Percentiles rank a stretch among this genome's conserved stretches.
Conservation (phyloP, 2,113 vertebrate species). For the Pyrgilauda ruficollis region DNA sequence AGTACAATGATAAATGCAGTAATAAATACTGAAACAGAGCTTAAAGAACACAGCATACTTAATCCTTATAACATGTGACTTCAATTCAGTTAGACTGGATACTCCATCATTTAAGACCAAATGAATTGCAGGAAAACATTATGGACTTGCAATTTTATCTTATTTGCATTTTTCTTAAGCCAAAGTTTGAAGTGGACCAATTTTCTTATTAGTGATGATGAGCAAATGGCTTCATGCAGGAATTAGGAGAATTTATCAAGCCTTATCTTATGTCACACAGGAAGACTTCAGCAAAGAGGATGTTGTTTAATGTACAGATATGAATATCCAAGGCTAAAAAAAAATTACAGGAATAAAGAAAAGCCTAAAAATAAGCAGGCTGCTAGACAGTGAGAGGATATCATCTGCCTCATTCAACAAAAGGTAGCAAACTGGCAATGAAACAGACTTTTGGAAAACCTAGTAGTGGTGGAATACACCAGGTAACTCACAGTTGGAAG, state of each 20-base stretch:
- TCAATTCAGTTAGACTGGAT: neutral
- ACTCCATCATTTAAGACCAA: slow-evolving; percentile 3
- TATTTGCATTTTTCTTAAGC: neutral
- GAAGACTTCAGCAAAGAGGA: neutral
- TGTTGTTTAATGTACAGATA: neutral
- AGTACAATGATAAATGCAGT: slow-evolving; percentile 43
- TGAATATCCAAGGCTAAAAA: neutral
- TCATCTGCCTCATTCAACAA: neutral
- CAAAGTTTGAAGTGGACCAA: neutral
- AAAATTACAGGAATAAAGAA: neutral
- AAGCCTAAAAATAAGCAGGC: neutral
- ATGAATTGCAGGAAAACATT: neutral
- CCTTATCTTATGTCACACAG: neutral
- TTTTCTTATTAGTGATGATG: neutral
- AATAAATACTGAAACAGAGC: slow-evolving; percentile 17
- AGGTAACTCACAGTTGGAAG: neutral
- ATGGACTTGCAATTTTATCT: neutral
- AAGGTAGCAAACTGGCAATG: neutral
- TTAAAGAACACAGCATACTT: slow-evolving; percentile 12
- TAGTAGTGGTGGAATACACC: neutral
- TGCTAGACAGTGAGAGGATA: neutral
- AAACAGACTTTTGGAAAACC: neutral
- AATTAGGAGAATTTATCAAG: neutral
- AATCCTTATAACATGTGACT: neutral
- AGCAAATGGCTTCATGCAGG: neutral